phyloP scores from a whole-genome alignment of 1,140 invertebrate genomes.

The Notospermus geniculatus region DNA sequence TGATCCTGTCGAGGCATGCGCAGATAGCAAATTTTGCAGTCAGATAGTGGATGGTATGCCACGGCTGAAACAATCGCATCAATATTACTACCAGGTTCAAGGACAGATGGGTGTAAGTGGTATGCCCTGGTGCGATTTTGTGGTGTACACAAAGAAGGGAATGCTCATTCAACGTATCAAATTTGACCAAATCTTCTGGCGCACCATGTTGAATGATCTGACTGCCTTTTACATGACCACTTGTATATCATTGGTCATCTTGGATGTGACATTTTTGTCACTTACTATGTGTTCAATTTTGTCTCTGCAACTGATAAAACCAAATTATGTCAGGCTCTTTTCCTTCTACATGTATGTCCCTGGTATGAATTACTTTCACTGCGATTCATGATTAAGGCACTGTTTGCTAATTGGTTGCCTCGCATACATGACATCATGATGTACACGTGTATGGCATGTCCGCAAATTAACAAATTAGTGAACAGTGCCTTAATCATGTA shows the following conservation, averaged over 20 bases:
- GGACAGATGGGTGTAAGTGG: slow-evolving; percentile 48
- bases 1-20: background rate
- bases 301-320: too few species aligned
- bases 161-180: slow-evolving; percentile 7
- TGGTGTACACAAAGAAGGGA: slow-evolving; percentile 29
- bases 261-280: too few species aligned
- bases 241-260: background rate
- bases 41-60: slow-evolving; percentile 9
- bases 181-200: background rate
- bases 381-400: too few species aligned
- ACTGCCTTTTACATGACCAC: background rate
- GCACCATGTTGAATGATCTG: background rate
- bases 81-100: slow-evolving; percentile 53
- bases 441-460: too few species aligned
- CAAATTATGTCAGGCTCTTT: too few species aligned
- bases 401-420: too few species aligned
- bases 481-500: background rate
- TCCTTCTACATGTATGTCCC: too few species aligned
- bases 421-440: too few species aligned
- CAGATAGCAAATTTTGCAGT: background rate
- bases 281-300: too few species aligned
- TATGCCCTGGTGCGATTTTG: slow-evolving; percentile 47
- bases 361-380: too few species aligned
- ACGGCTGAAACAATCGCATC: slow-evolving; percentile 39
- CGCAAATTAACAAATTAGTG: background rate